Evolutionary conservation across 1,140 invertebrate genomes (phyloP).

Genomic region (Dryas iulia): DNA sequence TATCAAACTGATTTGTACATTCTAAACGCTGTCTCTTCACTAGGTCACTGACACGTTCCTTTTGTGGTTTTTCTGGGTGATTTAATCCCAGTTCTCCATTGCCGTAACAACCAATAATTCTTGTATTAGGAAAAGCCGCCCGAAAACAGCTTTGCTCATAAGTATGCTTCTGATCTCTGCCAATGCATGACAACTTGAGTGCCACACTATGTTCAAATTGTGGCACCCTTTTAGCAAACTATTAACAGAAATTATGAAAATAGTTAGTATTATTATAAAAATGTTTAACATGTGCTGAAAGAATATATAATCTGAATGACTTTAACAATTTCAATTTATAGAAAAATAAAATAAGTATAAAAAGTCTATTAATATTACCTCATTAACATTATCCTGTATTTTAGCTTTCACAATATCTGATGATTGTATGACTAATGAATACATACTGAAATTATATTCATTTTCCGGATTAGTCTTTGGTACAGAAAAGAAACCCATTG

Average conservation of each 20-base stretch:
- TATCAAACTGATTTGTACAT: conserved; percentile 44
- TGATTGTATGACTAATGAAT: conserved; percentile 60
- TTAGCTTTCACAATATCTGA: conserved; percentile 56
- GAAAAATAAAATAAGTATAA: too few relatives aligned
- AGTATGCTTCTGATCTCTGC: conserved; percentile 58
- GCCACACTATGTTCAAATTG: conserved; percentile 63
- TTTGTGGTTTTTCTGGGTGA: conserved; percentile 34
- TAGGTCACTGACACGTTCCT: conserved; percentile 6
- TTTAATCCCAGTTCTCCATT: conserved; percentile 67
- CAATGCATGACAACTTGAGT: conserved; percentile 73
- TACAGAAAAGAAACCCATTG: conserved; percentile 61
- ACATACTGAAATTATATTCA: conserved; percentile 65
- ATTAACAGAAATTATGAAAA: conserved; percentile 30
- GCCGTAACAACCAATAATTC: conserved; percentile 66
- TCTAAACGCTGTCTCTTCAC: conserved; percentile 42
- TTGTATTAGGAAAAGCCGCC: conserved; percentile 59
- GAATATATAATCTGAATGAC: too few relatives aligned
- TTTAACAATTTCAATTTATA: too few relatives aligned
- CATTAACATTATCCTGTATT: conserved; percentile 55
- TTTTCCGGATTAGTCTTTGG: conserved; percentile 45
- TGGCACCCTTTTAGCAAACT: conserved; percentile 68
- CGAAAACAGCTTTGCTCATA: conserved; percentile 63
- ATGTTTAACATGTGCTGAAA: too few relatives aligned
- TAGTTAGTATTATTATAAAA: too few relatives aligned
- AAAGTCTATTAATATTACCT: conserved; percentile 42